phyloP scores from a whole-genome alignment of 2,888 invertebrate species.

The Polydrusus cervinus region DNA sequence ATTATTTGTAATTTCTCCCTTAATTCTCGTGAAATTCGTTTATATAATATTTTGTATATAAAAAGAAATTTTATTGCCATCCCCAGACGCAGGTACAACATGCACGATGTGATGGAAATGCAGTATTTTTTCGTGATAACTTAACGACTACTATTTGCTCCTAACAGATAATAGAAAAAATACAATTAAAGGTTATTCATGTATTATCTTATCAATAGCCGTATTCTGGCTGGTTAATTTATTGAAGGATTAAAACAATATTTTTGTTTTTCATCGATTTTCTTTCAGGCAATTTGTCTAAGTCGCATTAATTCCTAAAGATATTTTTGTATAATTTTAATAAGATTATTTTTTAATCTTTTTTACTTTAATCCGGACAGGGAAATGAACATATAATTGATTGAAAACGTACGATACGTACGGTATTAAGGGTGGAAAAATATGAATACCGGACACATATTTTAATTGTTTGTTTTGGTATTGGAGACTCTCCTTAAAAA shows the following conservation, averaged over 20 bases:
- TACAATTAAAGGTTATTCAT: neutral
- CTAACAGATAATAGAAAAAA: neutral
- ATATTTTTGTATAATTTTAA: conserved; percentile 14
- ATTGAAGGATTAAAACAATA: conserved; percentile 15
- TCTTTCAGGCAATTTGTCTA: conserved; percentile 1
- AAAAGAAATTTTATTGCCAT: too few relatives aligned
- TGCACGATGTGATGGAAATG: too few relatives aligned
- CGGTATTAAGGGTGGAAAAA: too few relatives aligned
- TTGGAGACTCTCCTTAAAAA: too few relatives aligned
- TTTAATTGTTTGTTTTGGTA: too few relatives aligned
- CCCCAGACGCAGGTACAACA: too few relatives aligned
- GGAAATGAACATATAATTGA: neutral
- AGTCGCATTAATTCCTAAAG: conserved; percentile 12
- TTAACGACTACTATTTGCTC: too few relatives aligned
- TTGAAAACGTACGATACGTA: neutral
- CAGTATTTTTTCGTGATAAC: too few relatives aligned
- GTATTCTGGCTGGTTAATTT: neutral
- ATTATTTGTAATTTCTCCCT: too few relatives aligned
- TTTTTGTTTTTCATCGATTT: conserved; percentile 12
- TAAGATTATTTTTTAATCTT: conserved; percentile 13
- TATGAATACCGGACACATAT: too few relatives aligned
- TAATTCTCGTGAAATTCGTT: too few relatives aligned
- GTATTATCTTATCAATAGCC: neutral
- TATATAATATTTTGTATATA: too few relatives aligned
- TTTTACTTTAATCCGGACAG: neutral